Evolutionary conservation across 2,113 vertebrate genomes (phyloP).

Genomic region (Burhinus oedicnemus): DNA sequence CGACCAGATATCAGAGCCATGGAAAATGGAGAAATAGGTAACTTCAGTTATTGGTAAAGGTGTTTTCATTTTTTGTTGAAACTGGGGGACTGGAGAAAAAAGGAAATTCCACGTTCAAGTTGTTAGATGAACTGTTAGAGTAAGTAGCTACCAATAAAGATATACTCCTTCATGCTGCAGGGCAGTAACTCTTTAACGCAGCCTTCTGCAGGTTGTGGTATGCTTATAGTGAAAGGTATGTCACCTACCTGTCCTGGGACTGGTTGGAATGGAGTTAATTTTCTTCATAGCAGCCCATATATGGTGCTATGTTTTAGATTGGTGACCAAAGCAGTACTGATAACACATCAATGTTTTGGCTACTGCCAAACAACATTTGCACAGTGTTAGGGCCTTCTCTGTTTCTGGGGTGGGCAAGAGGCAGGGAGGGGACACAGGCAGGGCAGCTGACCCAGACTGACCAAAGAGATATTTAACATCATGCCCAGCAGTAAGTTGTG

Average conservation of each 20-base stretch:
- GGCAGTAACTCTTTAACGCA: neutral
- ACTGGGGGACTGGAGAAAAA: neutral
- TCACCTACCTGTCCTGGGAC: neutral
- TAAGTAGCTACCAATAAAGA: neutral
- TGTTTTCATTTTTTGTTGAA: neutral
- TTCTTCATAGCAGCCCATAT: neutral
- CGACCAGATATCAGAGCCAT: slow-evolving; percentile 94
- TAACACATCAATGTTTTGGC: neutral
- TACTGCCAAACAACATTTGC: neutral
- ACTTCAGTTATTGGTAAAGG: neutral
- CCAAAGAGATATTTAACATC: neutral
- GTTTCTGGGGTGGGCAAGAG: neutral
- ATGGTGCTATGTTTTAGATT: neutral
- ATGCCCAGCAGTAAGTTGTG: neutral
- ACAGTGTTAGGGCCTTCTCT: neutral
- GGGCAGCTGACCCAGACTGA: neutral
- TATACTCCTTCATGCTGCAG: neutral
- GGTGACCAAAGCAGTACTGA: neutral
- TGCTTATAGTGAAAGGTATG: neutral
- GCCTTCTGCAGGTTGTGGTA: neutral
- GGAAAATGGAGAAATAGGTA: slow-evolving; percentile 98
- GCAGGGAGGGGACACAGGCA: neutral
- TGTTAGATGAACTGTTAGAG: neutral
- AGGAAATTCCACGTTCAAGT: neutral
- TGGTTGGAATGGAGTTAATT: neutral